A percentile compares a stretch with the other conserved stretches of the same genome.
Evolutionary conservation across 2,888 invertebrate species (phyloP).

Genomic region (Bibio marci): DNA sequence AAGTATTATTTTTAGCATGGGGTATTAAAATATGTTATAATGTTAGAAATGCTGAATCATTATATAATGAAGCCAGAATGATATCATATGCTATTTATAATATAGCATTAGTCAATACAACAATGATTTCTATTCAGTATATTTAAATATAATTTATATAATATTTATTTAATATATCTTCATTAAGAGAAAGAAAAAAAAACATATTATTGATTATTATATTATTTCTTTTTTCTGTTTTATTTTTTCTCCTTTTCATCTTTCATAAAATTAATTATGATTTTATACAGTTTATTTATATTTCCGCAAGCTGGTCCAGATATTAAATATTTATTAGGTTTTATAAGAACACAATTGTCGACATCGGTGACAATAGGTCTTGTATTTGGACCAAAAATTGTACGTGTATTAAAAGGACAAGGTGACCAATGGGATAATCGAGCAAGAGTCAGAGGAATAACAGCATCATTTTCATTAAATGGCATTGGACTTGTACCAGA

Average conservation of each 20-base stretch:
- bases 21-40: conserved; percentile 74
- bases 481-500: conserved; percentile 73
- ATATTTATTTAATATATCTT: not conserved
- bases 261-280: not conserved
- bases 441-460: conserved; percentile 64
- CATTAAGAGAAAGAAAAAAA: too few species aligned
- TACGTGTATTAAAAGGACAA: conserved; percentile 65
- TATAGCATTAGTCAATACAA: conserved; percentile 78
- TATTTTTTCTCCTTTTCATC: not conserved
- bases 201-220: not conserved
- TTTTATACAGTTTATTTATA: conserved; percentile 50
- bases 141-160: conserved; percentile 27
- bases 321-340: conserved; percentile 80
- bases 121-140: conserved; percentile 89
- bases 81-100: conserved; percentile 92
- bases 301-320: conserved; percentile 80
- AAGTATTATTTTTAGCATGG: conserved; percentile 60
- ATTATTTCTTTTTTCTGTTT: not conserved
- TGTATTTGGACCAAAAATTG: conserved; percentile 40
- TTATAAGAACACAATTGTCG: conserved; percentile 79
- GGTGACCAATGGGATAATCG: conserved; percentile 83
- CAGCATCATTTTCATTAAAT: conserved; percentile 71
- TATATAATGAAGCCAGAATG: conserved; percentile 82
- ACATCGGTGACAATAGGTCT: conserved; percentile 50
- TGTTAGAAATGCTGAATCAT: conserved; percentile 76